Base-by-base conservation (phyloP, 1,140 invertebrate genomes). In the Planococcus citri region DNA sequence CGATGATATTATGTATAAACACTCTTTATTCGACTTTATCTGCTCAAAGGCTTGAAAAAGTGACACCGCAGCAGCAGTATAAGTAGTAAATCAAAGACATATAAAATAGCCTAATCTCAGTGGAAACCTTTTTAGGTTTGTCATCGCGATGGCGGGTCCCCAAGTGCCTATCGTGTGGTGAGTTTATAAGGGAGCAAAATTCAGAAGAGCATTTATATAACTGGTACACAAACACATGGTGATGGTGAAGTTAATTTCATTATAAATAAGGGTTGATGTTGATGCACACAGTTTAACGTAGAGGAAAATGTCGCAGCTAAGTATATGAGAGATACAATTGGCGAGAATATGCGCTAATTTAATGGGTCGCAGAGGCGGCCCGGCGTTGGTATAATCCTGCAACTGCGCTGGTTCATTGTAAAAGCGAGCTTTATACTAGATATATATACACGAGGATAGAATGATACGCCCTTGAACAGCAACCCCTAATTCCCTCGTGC, bases 341-440 rank as follows among this genome's bases (percentile, higher is more conserved):
- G 60, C 25, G 25, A 64, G 60, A 21, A 64, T 64, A 21, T 21
- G 60, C 12, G 25, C 60, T 64, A 64, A 64, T 64, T 64, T 64
- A 64, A 64, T 64, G 60, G 60, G 14, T 64, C 21, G 25, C 57
- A 6, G 57, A 4, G 4, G n/a, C 6, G 6, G 57, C 57, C 57
- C 4, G 21, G 4, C 17, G 57, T n/a, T n/a, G n/a, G n/a, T n/a
- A n/a, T n/a, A n/a, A n/a, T n/a, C n/a, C n/a, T 9, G 57, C 57
- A 60, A 60, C 57, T 60, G 57, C 57, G 8, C 8, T 60, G 4
- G 17, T 20, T 60, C 20, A 60, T 60, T 60, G 57, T 60, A n/a
- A 60, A 60, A 60, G 8, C 57, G 57, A 6, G 57, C n/a, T n/a
- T n/a, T n/a, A n/a, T n/a, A n/a, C n/a, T n/a, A n/a, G n/a, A n/a